Evolutionary conservation across 2,888 invertebrate genomes (phyloP).

Genomic region (Pachliopta kotzebuea): DNA sequence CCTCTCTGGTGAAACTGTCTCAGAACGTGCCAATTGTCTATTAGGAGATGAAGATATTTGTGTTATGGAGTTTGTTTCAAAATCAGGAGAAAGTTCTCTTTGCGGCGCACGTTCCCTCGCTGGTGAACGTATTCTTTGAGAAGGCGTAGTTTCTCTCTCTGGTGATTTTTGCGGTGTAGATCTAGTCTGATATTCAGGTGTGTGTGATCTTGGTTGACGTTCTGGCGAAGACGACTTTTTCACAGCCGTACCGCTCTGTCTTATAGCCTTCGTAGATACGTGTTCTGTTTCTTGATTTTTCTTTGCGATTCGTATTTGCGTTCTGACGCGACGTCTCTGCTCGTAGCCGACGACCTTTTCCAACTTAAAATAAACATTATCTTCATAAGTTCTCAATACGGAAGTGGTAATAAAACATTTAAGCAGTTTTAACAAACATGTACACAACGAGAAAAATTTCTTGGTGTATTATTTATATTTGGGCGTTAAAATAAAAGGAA

Average conservation of each 20-base stretch:
- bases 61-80: slow-evolving; percentile 36
- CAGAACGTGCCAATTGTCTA: slow-evolving; percentile 17
- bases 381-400: too few species aligned
- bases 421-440: too few species aligned
- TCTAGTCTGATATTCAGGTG: slow-evolving; percentile 47
- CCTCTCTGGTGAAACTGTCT: slow-evolving; percentile 32
- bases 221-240: slow-evolving; percentile 43
- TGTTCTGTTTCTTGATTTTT: slow-evolving; percentile 75
- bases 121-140: slow-evolving; percentile 48
- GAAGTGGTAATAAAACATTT: too few species aligned
- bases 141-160: slow-evolving; percentile 42
- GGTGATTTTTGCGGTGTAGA: slow-evolving; percentile 40
- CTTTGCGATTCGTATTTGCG: slow-evolving; percentile 87
- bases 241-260: slow-evolving; percentile 43
- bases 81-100: slow-evolving; percentile 37
- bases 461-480: too few species aligned
- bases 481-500: too few species aligned
- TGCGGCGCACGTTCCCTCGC: slow-evolving; percentile 38
- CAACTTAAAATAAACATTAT: slow-evolving; percentile 71
- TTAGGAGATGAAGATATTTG: slow-evolving; percentile 24
- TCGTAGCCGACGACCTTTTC: slow-evolving; percentile 89
- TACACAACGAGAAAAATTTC: too few species aligned
- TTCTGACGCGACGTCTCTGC: slow-evolving; percentile 86
- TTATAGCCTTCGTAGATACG: slow-evolving; percentile 44
- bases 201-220: slow-evolving; percentile 36